Base-by-base conservation (phyloP, 2,888 invertebrate species). In the Byasa hedistus region DNA sequence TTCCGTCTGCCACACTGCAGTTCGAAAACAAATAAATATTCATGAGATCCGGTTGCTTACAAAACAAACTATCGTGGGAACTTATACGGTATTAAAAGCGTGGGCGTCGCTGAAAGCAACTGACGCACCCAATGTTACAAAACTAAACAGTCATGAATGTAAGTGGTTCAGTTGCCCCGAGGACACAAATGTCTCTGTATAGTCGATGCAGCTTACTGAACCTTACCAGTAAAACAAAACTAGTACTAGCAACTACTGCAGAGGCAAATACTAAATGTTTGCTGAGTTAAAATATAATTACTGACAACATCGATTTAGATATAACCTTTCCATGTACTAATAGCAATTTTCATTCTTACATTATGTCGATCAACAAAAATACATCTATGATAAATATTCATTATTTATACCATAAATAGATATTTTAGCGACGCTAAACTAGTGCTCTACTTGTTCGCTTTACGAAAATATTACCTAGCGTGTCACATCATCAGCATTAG, bases 401-500 rank as follows among this genome's bases (percentile, higher is more conserved):
- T n/a, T 48, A 7, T 19, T 48, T 48, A 19, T 48, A 19, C n/a
- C 19, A 2, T 48, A n/a, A n/a, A 19, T 48, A 19, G 12, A n/a
- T 4, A 1, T 48, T n/a, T 48, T 48, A 19, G 48, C 19, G n/a
- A 48, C 48, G 5, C n/a, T 64, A 36, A 64, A 58, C 39, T 44
- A 64, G 59, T 44, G 64, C 44, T 59, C 44, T 54, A 59, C 12
- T 24, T 15, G 32, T 24, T 7, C 22, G 36, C 39, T 23, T 44
- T 52, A 64, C 23, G 17, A 32, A 64, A 24, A 12, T 23, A 23
- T 73, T 68, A 68, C 74, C 27, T 69, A 75, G 75, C 73, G 75
- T 76, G 75, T 76, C 76, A 73, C 76, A 79, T 73, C 75, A 74
- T 75, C 69, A 68, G 75, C 75, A 79, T 81, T 79, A 78, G 76